Percentiles rank a stretch among this genome's conserved stretches.
These are phyloP conservation scores for Pinctada fucata DNA, from an alignment of 2,888 invertebrate species.

Conservation along the genomic window DNA sequence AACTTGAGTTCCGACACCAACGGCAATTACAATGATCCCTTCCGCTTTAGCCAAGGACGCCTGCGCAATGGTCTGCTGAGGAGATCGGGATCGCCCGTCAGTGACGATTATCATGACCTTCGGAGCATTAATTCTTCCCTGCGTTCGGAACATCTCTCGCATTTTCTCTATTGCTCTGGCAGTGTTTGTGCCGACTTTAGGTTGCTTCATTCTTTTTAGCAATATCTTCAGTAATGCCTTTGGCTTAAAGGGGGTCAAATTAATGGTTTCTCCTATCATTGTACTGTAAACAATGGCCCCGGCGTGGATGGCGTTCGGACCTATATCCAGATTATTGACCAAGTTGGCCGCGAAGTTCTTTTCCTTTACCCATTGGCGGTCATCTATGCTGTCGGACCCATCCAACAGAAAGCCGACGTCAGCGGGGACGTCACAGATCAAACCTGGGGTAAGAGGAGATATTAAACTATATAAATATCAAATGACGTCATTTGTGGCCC, in stretches of 20 bases:
- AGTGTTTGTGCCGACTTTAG: constrained; percentile 59
- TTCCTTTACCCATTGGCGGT: constrained; percentile 50
- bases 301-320: constrained; percentile 60
- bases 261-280: constrained; percentile 55
- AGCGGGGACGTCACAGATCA: constrained; percentile 62
- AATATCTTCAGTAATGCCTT: constrained; percentile 44
- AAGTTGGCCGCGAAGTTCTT: constrained; percentile 64
- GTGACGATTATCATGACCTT: constrained; percentile 64
- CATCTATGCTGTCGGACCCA: constrained; percentile 63
- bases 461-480: neutral
- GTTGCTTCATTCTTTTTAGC: constrained; percentile 48
- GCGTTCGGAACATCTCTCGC: constrained; percentile 44
- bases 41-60: constrained; percentile 50
- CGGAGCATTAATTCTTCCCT: constrained; percentile 54
- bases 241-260: constrained; percentile 58
- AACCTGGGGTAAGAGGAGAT: constrained; percentile 39
- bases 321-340: constrained; percentile 63
- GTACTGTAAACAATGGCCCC: constrained; percentile 67
- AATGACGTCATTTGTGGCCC: too few species aligned
- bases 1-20: constrained; percentile 61
- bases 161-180: constrained; percentile 54
- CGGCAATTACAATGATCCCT: constrained; percentile 62
- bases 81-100: constrained; percentile 62
- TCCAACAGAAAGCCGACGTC: constrained; percentile 68
- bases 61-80: constrained; percentile 56